A percentile compares a stretch with the other conserved stretches of the same genome.
Conservation (phyloP, 1,140 invertebrate genomes). For the Planococcus citri region DNA sequence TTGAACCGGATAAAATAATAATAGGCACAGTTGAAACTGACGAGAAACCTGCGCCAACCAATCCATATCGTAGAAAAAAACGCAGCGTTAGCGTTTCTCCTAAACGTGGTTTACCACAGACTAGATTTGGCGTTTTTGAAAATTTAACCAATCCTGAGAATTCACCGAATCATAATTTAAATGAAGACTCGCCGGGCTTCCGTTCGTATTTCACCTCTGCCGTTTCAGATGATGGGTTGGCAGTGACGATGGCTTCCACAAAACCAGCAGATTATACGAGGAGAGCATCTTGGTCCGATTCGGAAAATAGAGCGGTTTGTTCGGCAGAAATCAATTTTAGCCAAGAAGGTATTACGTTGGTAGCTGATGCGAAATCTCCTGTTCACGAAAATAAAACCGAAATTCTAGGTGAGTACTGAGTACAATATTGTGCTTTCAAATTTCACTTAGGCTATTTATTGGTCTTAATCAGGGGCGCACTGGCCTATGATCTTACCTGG, state of each 20-base stretch:
- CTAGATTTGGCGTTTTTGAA: slow-evolving; percentile 3
- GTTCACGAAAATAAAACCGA: not conserved
- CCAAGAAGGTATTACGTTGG: not conserved
- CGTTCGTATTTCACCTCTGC: slow-evolving; percentile 24
- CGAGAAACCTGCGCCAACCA: slow-evolving; percentile 66
- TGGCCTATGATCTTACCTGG: too few species aligned
- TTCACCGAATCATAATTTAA: not conserved
- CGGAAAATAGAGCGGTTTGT: not conserved
- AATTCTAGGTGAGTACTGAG: not conserved
- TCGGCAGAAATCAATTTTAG: not conserved
- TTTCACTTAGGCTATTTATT: too few species aligned
- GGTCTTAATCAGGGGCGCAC: too few species aligned
- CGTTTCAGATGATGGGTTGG: slow-evolving; percentile 27
- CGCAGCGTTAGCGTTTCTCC: slow-evolving; percentile 17
- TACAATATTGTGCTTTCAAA: not conserved
- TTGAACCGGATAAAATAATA: slow-evolving; percentile 62
- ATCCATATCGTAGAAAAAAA: slow-evolving; percentile 50
- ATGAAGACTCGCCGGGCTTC: not conserved
- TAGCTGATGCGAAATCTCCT: not conserved
- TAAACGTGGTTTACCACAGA: not conserved
- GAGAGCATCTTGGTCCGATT: slow-evolving; percentile 34
- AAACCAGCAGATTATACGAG: slow-evolving; percentile 28
- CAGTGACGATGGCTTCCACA: slow-evolving; percentile 27
- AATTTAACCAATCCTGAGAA: not conserved
- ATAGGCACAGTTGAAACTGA: slow-evolving; percentile 80